These are phyloP conservation scores for Nasua narica DNA, from an alignment of 2,797 vertebrate species.

Conservation along the genomic window DNA sequence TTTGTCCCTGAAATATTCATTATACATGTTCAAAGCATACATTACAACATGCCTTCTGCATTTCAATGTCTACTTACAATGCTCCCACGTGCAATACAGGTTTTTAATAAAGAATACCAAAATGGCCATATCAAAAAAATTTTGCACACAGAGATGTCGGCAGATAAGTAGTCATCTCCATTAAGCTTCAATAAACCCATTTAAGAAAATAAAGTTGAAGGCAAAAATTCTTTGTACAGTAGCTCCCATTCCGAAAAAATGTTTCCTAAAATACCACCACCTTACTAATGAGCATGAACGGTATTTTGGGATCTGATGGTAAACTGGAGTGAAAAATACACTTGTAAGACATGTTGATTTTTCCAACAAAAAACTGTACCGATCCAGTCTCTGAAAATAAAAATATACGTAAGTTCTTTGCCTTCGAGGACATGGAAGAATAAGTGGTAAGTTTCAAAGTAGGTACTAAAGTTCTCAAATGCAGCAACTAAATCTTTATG, in stretches of 20 bases:
- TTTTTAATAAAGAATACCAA: constrained; percentile 49
- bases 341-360: neutral
- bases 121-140: neutral
- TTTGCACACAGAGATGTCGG: neutral
- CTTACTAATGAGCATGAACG: neutral
- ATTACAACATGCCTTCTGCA: neutral
- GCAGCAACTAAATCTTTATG: neutral
- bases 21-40: neutral
- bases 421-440: neutral
- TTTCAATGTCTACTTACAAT: neutral
- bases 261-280: neutral
- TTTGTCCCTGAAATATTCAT: neutral
- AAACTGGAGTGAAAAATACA: neutral
- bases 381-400: neutral
- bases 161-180: neutral
- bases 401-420: neutral
- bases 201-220: neutral
- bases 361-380: neutral
- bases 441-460: neutral
- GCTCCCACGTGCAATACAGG: neutral
- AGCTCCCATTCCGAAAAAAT: neutral
- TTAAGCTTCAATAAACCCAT: neutral
- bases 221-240: neutral
- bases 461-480: neutral
- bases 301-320: neutral